phyloP scores from a whole-genome alignment of 2,797 vertebrate species.

The Halcyon chelicuti region DNA sequence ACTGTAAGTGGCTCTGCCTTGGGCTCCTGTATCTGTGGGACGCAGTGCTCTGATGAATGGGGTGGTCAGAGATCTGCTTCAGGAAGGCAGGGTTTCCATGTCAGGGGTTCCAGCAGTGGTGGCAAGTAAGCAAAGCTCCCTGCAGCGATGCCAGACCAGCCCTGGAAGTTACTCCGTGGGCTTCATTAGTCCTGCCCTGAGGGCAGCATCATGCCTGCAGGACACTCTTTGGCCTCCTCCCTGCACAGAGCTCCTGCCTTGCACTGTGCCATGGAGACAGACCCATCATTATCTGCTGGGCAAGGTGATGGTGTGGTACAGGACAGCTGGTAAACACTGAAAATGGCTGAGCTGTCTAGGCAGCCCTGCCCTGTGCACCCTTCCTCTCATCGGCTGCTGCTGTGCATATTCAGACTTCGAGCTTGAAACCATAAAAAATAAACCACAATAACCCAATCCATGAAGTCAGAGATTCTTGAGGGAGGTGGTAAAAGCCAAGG shows the following conservation, averaged over 20 bases:
- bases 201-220: rapidly evolving
- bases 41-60: rapidly evolving
- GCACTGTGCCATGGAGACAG: neutral
- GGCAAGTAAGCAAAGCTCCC: neutral
- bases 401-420: neutral
- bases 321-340: neutral
- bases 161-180: neutral
- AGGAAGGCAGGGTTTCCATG: neutral
- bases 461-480: neutral
- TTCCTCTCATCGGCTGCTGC: neutral
- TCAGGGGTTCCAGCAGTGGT: neutral
- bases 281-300: neutral
- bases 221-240: neutral
- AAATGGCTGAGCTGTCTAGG: neutral
- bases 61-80: neutral
- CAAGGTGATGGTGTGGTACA: neutral
- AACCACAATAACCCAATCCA: neutral
- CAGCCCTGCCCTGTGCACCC: neutral
- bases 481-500: neutral
- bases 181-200: neutral
- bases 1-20: neutral
- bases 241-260: neutral
- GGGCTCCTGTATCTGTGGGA: rapidly evolving
- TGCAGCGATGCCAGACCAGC: rapidly evolving
- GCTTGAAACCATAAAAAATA: neutral